These are phyloP conservation scores for Pseudomyrmex gracilis DNA, from an alignment of 1,140 invertebrate species.

Conservation along the genomic window DNA sequence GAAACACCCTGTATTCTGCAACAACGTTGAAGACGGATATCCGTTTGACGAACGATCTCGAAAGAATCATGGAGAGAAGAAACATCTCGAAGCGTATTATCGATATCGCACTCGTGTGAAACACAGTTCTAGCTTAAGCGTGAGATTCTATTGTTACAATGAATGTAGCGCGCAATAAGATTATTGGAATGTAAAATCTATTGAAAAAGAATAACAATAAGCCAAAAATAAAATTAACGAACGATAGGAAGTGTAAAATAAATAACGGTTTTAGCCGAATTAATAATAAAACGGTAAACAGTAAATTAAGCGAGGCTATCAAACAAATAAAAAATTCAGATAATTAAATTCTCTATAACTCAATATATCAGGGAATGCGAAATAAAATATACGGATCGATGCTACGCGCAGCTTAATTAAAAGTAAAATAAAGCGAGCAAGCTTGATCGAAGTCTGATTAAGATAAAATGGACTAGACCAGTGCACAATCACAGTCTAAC, in stretches of 20 bases:
- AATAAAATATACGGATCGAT: neutral
- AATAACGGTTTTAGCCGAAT: neutral
- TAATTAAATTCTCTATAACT: conserved; percentile 11
- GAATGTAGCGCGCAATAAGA: neutral
- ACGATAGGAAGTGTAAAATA: neutral
- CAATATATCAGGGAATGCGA: neutral
- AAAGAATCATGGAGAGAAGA: neutral
- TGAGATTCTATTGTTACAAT: neutral
- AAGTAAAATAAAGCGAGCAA: neutral
- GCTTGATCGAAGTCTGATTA: conserved; percentile 1
- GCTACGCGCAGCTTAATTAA: conserved; percentile 14
- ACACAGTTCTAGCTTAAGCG: neutral
- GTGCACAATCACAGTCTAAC: conserved; percentile 8
- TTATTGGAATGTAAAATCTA: neutral
- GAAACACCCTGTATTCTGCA: neutral
- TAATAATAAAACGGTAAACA: conserved; percentile 17
- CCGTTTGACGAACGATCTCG: neutral
- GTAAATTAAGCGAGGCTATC: neutral
- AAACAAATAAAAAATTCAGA: conserved; percentile 25
- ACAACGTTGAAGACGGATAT: neutral
- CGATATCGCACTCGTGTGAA: conserved; percentile 10
- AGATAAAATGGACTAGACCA: conserved; percentile 1
- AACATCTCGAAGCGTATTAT: neutral
- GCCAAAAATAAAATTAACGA: neutral
- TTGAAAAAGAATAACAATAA: neutral